Base-by-base conservation (phyloP, 1,140 invertebrate species). In the Apolygus lucorum region DNA sequence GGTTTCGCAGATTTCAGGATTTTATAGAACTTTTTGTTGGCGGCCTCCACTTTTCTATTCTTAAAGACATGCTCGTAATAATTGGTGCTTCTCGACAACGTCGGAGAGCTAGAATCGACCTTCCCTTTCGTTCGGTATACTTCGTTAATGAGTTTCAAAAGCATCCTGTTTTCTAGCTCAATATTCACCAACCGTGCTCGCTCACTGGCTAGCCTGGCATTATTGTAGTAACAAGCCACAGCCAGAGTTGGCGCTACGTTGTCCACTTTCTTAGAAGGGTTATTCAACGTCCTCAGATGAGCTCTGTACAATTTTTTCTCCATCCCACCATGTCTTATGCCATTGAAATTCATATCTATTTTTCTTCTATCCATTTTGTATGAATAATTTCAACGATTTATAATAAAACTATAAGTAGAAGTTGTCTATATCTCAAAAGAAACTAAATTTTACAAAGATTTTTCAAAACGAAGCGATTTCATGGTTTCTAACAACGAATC, bases 101-200 rank as follows among this genome's bases (percentile, higher is more conserved):
- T 59, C 22, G 54, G 54, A 4, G 11, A 4, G 11, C 8, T 22
- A 4, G 22, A 11, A 21, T 59, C 13, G 4, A 59, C 13, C 22
- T 59, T 59, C 2, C 54, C 72, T 27, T 67, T 69, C 59, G 70
- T 69, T 52, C 70, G 52, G 24, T 69, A 67, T 24, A 71, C 68
- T 1, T 24, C 28, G 25, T 71, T 71, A 13, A 73, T 69, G 14
- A 14, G 42, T 54, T 65, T n/a, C 1, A 73, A 25, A 22, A 73
- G 4, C 14, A 67, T 2, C 52, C 70, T 64, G 54, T 73, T 73
- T 28, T 71, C 52, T 49, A 26, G 2, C 59, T 69, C 62, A 17
- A 73, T 68, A 63, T 29, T 13, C 14, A 4, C 11, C 1, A 69
- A 59, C 54, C 54, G 54, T 4, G 11, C 22, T 17, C 4, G 8